phyloP scores from a whole-genome alignment of 1,140 invertebrate genomes.

The Epicauta chinensis region DNA sequence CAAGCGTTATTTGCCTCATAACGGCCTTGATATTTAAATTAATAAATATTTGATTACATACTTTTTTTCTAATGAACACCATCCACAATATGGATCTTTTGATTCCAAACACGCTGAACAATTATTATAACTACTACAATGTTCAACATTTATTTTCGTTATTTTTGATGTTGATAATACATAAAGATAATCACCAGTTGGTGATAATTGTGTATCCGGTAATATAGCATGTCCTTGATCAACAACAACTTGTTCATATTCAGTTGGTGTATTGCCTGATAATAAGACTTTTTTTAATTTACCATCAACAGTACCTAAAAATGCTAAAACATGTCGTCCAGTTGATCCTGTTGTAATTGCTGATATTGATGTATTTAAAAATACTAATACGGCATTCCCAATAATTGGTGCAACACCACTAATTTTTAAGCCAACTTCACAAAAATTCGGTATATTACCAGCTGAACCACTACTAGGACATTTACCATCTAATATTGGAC shows the following conservation, averaged over 20 bases:
- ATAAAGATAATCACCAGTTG: slow-evolving; percentile 67
- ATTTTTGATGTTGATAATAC: slow-evolving; percentile 64
- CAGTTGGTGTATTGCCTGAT: slow-evolving; percentile 54
- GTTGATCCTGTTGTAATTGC: slow-evolving; percentile 78
- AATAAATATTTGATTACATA: slow-evolving; percentile 40
- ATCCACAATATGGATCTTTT: slow-evolving; percentile 95
- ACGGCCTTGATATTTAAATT: too few species aligned
- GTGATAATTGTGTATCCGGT: slow-evolving; percentile 75
- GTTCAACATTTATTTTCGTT: slow-evolving; percentile 86
- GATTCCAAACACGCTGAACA: slow-evolving; percentile 87
- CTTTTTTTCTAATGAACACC: slow-evolving; percentile 94
- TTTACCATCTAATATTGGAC: slow-evolving; percentile 81
- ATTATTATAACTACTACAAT: slow-evolving; percentile 81
- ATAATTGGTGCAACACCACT: slow-evolving; percentile 79
- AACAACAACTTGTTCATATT: slow-evolving; percentile 72
- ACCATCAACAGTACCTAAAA: slow-evolving; percentile 78
- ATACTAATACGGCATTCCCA: slow-evolving; percentile 64
- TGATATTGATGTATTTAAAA: slow-evolving; percentile 73
- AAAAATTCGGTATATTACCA: slow-evolving; percentile 88
- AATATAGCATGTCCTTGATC: slow-evolving; percentile 68
- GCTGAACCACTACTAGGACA: slow-evolving; percentile 78
- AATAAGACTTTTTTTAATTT: slow-evolving; percentile 74
- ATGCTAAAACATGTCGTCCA: slow-evolving; percentile 84
- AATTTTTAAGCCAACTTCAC: slow-evolving; percentile 87
- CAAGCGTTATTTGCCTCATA: too few species aligned